Evolutionary conservation across 2,113 vertebrate species (phyloP).

Genomic region (Cygnus atratus): DNA sequence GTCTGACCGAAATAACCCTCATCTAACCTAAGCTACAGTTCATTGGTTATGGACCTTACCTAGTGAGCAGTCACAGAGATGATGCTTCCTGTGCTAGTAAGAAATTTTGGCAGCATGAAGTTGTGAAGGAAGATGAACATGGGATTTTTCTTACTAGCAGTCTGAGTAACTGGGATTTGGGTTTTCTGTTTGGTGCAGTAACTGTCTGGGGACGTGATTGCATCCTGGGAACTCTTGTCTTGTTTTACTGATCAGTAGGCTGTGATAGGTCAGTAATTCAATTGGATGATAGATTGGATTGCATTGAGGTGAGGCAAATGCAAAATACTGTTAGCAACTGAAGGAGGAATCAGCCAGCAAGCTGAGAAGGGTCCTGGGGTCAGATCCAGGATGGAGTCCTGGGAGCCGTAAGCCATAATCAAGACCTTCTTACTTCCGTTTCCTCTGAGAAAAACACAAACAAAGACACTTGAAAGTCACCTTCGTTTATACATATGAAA

Average conservation of each 20-base stretch:
- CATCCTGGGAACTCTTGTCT: background rate
- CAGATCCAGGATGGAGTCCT: background rate
- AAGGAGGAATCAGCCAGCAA: background rate
- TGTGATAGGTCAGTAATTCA: background rate
- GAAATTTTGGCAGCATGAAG: background rate
- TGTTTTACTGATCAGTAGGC: background rate
- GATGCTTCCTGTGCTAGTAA: background rate
- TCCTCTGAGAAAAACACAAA: background rate
- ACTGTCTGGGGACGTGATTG: background rate
- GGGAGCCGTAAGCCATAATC: background rate
- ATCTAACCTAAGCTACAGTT: background rate
- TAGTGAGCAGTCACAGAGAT: background rate
- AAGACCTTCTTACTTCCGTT: background rate
- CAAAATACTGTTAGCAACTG: background rate
- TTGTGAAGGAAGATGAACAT: background rate
- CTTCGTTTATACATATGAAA: background rate
- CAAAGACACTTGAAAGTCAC: background rate
- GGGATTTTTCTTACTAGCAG: background rate
- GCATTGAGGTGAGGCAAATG: background rate
- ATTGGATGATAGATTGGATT: background rate
- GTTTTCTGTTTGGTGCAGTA: background rate
- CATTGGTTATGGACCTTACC: background rate
- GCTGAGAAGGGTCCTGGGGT: background rate
- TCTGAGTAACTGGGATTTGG: background rate
- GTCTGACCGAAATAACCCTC: background rate